phyloP scores from a whole-genome alignment of 2,113 vertebrate species.

The Macrotis lagotis region DNA sequence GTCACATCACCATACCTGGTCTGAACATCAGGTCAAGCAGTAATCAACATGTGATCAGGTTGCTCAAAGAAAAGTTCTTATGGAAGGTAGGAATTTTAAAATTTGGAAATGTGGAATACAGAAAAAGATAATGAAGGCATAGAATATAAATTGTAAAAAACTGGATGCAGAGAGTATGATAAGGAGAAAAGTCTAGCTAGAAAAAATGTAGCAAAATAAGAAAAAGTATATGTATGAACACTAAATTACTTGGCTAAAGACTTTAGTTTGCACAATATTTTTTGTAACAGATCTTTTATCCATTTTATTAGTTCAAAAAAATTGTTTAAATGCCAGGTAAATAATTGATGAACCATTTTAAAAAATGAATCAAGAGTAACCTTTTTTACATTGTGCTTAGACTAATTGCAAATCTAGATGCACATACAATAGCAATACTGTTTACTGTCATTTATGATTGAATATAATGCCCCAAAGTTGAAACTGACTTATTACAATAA shows the following conservation, averaged over 20 bases:
- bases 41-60: not conserved
- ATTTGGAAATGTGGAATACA: not conserved
- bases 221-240: not conserved
- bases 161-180: not conserved
- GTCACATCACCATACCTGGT: not conserved
- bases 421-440: slow-evolving; percentile 19
- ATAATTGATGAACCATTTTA: not conserved
- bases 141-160: not conserved
- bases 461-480: slow-evolving; percentile 27
- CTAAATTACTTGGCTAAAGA: not conserved
- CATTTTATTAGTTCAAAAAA: not conserved
- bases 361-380: slow-evolving; percentile 39
- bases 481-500: not conserved
- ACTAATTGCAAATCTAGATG: slow-evolving; percentile 5
- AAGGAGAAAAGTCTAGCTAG: not conserved
- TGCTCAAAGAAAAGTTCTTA: not conserved
- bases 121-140: not conserved
- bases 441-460: not conserved
- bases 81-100: not conserved
- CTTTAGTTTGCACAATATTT: not conserved
- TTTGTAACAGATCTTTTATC: not conserved
- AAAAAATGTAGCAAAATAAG: not conserved
- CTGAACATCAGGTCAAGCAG: not conserved
- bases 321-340: not conserved
- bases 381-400: not conserved